Evolutionary conservation across 2,888 invertebrate species (phyloP).

Genomic region (Labia minor): DNA sequence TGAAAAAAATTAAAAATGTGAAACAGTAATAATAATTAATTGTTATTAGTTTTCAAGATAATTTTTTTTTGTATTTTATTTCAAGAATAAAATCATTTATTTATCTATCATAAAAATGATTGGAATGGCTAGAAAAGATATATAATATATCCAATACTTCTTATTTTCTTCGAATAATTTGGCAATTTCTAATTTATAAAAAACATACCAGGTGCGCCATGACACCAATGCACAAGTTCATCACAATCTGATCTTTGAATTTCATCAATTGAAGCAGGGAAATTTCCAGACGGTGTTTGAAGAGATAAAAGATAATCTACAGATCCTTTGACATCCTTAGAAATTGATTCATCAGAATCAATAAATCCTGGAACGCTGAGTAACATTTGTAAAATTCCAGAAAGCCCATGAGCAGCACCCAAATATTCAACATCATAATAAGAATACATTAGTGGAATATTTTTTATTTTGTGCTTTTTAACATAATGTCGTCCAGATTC

Average conservation of each 20-base stretch:
- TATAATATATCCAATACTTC: too few species aligned
- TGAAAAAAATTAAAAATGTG: too few species aligned
- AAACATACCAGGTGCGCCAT: slow-evolving; percentile 61
- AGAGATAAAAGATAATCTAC: slow-evolving; percentile 55
- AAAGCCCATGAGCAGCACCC: slow-evolving; percentile 52
- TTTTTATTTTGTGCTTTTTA: slow-evolving; percentile 37
- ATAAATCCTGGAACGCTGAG: slow-evolving; percentile 50
- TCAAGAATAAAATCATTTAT: too few species aligned
- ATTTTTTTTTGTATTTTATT: too few species aligned
- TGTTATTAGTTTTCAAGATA: too few species aligned
- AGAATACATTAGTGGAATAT: slow-evolving; percentile 64
- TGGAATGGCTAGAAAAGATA: too few species aligned
- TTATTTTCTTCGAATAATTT: too few species aligned
- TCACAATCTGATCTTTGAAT: slow-evolving; percentile 44
- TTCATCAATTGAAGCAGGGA: slow-evolving; percentile 65
- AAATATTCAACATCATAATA: slow-evolving; percentile 64
- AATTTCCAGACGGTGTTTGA: slow-evolving; percentile 62
- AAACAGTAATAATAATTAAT: too few species aligned
- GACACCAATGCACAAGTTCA: slow-evolving; percentile 81
- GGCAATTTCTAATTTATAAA: not conserved
- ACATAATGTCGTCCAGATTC: slow-evolving; percentile 62
- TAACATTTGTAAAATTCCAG: slow-evolving; percentile 54
- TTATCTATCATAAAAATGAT: too few species aligned
- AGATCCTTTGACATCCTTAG: slow-evolving; percentile 48
- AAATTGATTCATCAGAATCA: slow-evolving; percentile 42